Evolutionary conservation across 2,888 invertebrate genomes (phyloP).

Genomic region (Scaptomyza caliginosa): DNA sequence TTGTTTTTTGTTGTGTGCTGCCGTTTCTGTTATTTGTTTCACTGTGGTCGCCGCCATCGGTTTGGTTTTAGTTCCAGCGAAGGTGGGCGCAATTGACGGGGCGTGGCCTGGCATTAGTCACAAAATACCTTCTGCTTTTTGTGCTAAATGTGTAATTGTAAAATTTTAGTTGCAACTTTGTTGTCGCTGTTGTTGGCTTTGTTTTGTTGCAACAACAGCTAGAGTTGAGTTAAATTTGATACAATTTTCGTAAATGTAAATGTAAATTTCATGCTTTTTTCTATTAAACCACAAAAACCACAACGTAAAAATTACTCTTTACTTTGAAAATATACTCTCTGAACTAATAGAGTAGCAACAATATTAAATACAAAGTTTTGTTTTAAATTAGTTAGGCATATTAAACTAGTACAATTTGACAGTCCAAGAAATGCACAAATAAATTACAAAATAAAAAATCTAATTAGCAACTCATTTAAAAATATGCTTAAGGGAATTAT

Average conservation of each 20-base stretch:
- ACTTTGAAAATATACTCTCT: conserved; percentile 26
- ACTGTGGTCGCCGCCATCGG: conserved; percentile 55
- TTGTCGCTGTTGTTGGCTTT: conserved; percentile 12
- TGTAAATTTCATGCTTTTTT: conserved; percentile 31
- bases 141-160: conserved; percentile 46
- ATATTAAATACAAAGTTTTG: conserved; percentile 6
- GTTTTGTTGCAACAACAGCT: background rate
- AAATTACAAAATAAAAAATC: too few relatives aligned
- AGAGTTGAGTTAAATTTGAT: conserved; percentile 23
- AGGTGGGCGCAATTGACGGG: conserved; percentile 36
- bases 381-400: background rate
- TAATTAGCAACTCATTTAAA: too few relatives aligned
- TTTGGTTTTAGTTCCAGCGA: conserved; percentile 49
- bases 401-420: background rate
- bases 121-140: conserved; percentile 30
- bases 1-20: conserved; percentile 34
- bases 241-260: conserved; percentile 32
- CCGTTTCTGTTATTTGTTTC: conserved; percentile 57
- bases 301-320: conserved; percentile 7
- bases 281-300: conserved; percentile 34
- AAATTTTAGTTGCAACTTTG: conserved; percentile 32
- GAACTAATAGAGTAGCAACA: conserved; percentile 18
- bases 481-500: too few relatives aligned
- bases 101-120: conserved; percentile 21
- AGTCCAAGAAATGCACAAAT: background rate